Evolutionary conservation across 23 tunicate species (phyloP), one percentile per base, ranked within the genome.

Genomic region (Halocynthia aurantium): DNA sequence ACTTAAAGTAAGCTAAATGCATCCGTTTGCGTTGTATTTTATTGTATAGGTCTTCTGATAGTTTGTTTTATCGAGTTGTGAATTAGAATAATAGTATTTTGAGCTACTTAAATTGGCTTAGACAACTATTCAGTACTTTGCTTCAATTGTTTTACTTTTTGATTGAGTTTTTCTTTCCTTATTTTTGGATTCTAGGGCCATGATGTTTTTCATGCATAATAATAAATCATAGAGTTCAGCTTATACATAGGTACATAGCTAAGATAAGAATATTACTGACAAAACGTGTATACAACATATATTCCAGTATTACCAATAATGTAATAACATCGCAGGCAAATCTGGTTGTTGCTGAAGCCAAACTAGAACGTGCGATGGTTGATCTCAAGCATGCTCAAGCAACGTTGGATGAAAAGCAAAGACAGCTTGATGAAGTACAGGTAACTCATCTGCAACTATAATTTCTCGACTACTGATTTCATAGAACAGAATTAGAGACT

Each of bases 391-490:
- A 67, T 11, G 94, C 94, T 6, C 86, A 88, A 58, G 94, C 84
- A 5, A 85, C 90, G 0, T 70, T 85, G 9, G 90, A 85, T 80
- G 90, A 85, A 67, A 85, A 85, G 55, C 90, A 85, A 49, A 85
- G 73, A 53, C 87, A 88, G 31, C 83, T 88, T n/a, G 94, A 82
- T 63, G 94, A 78, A 82, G 94, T 83, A 13, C 87, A 88, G 86
- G 94, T 83, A 12, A 49, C 67, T 10, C n/a, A 31, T 31, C 44
- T 31, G 44, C 44, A 0, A 31, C 44, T 31, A 31, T 31, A 31
- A 31, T 31, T 0, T 72, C 53, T 20, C 4, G 4, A 50, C 56
- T 52, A 31, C 44, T 31, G 44, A 31, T 31, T 31, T 31, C 44
- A 31, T 31, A 31, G 72, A 44, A 15, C 22, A 68, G 13, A 17